Base-by-base conservation (phyloP, 2,888 invertebrate species). In the Xestia c-nigrum region DNA sequence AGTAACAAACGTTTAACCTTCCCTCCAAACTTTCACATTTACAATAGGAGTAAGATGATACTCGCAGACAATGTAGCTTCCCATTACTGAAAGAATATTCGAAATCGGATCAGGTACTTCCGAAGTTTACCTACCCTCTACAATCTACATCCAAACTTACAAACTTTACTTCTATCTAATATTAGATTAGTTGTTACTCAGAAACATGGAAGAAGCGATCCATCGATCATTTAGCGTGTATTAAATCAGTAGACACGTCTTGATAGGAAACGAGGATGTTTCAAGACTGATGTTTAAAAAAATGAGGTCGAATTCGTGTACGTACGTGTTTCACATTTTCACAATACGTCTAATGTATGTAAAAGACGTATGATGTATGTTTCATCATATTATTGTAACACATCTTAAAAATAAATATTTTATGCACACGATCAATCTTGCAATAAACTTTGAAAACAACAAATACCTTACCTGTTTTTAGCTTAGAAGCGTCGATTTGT, bases 221-320 rank as follows among this genome's bases (percentile, higher is more conserved):
- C 75, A 84, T 84, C 85, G 38, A 85, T 84, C 85, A 81, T 74
- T 85, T 76, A 80, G 55, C 55, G 67, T 64, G 63, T 72, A 43
- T 66, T 84, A 70, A 72, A 55, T 85, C 55, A 70, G 66, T 50
- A 71, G 72, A 71, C 72, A 67, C 31, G 67, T 61, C 50, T 57
- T 63, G 46, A 55, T 46, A 65, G 55, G 10, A 67, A 69, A 40
- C 64, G 52, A 72, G 12, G 16, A 64, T 46, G 67, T 66, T 61
- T 16, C 14, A 69, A 69, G 55, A 67, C 16, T 52, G 63, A 76
- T 52, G 61, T 67, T 63, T 70, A 38, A 19, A 24, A 55, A 72
- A 72, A n/a, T n/a, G 77, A 77, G 24, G n/a, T 57, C 21, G 40
- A 50, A 43, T 47, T 31, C 4, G 5, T 47, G 40, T 38, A 7